phyloP scores from a whole-genome alignment of 2,888 invertebrate genomes.

The Tupiocoris notatus region DNA sequence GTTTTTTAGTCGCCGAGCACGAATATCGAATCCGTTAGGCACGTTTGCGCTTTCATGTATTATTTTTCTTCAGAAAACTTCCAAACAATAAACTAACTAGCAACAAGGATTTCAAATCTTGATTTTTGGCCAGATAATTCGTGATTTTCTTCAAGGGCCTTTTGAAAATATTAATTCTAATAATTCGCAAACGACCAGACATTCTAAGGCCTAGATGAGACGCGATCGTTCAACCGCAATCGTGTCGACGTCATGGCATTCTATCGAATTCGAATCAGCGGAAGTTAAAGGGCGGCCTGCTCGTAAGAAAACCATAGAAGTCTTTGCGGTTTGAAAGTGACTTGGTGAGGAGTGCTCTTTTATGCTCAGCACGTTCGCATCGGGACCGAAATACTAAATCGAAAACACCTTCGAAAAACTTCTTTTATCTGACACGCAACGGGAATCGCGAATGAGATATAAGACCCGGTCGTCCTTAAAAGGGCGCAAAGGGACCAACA shows the following conservation, averaged over 20 bases:
- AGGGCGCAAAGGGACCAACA: not conserved
- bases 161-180: not conserved
- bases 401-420: not conserved
- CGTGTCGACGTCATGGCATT: no score
- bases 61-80: no score
- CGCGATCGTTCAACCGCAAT: no score
- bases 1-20: not conserved
- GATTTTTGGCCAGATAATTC: not conserved
- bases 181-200: no score
- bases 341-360: not conserved
- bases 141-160: not conserved
- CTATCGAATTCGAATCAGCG: not conserved
- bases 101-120: no score
- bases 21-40: no score
- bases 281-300: not conserved
- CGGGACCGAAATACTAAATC: not conserved
- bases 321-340: not conserved
- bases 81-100: no score
- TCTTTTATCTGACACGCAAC: not conserved
- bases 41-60: no score
- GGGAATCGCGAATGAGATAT: not conserved
- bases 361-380: not conserved
- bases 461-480: not conserved
- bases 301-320: not conserved
- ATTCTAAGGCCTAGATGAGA: no score